Percentiles rank a stretch among this genome's conserved stretches.
phyloP scores from a whole-genome alignment of 2,113 vertebrate species.

The Vulpes ferrilata region DNA sequence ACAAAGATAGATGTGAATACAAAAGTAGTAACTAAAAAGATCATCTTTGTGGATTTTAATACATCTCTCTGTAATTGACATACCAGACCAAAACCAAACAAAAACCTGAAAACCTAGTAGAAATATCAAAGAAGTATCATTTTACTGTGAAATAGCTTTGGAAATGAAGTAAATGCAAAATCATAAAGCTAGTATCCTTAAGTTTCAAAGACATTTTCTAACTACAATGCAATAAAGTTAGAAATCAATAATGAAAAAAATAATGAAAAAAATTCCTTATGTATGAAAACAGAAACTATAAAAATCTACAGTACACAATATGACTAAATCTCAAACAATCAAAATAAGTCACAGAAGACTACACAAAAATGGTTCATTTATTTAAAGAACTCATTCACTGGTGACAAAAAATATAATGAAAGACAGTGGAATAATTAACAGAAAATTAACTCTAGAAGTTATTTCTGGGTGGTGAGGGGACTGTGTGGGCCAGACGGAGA shows the following conservation, averaged over 20 bases:
- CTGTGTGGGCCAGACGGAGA: neutral
- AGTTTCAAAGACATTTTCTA: constrained; percentile 49
- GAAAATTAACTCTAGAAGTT: constrained; percentile 26
- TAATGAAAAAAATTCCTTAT: neutral
- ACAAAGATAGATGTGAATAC: neutral
- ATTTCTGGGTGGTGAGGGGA: neutral
- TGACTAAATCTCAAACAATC: neutral
- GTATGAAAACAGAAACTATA: constrained; percentile 47
- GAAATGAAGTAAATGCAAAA: neutral
- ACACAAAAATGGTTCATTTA: neutral
- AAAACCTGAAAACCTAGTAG: neutral
- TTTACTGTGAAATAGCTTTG: neutral
- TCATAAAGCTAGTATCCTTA: constrained; percentile 28
- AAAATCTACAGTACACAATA: neutral
- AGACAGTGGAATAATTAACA: constrained; percentile 8
- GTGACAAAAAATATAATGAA: constrained; percentile 30
- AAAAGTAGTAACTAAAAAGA: constrained; percentile 25
- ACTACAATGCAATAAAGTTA: constrained; percentile 7
- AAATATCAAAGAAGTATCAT: constrained; percentile 1
- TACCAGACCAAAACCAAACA: neutral
- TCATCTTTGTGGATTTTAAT: constrained; percentile 1
- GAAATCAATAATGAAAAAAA: constrained; percentile 46
- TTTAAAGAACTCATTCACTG: neutral
- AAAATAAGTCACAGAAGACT: constrained; percentile 46
- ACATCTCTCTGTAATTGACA: neutral